Base-by-base conservation (phyloP, 1,140 invertebrate genomes). In the Drosophila guanche region DNA sequence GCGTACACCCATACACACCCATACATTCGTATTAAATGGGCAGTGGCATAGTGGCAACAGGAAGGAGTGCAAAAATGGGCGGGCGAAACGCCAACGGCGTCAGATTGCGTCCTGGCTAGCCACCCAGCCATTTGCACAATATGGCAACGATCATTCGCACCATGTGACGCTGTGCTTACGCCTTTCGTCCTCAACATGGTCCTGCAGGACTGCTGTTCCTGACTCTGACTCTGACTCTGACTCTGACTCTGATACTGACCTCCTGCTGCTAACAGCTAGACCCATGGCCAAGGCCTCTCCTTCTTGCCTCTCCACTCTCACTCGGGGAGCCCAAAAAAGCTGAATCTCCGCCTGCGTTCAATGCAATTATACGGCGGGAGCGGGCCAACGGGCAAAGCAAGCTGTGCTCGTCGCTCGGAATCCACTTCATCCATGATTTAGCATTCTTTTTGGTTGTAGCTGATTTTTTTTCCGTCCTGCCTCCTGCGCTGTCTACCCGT, bases 111-210 rank as follows among this genome's bases (percentile, higher is more conserved):
- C 41, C 57, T 59, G 25, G 46, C 7, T 45, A 57, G 57, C 46
- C 62, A 60, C 33, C 60, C 62, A 65, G 73, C 79, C 80, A 85
- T 84, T 84, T 85, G 62, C 80, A 72, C 80, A 84, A 84, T 84
- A 85, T 84, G 80, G 76, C 80, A 73, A 61, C 72, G 80, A 84
- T 85, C 80, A 84, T 84, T 85, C 72, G 76, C 80, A 85, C 80
- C 79, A 85, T 76, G 65, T 84, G 80, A 76, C 71, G 67, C 76
- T 59, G 37, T 59, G 55, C 56, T 56, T 57, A 47, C 27, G 46
- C 22, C 33, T 46, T 29, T 27, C 8, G 27, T 41, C 22, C 58
- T 37, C 41, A 10, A 27, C 14, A 14, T 4, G 22, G n/a, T 41
- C 37, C 33, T 37, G 10, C 33, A 12, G 33, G 8, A 33, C 33